Conservation (phyloP, 2,888 invertebrate genomes). For the Phytoseiulus persimilis region DNA sequence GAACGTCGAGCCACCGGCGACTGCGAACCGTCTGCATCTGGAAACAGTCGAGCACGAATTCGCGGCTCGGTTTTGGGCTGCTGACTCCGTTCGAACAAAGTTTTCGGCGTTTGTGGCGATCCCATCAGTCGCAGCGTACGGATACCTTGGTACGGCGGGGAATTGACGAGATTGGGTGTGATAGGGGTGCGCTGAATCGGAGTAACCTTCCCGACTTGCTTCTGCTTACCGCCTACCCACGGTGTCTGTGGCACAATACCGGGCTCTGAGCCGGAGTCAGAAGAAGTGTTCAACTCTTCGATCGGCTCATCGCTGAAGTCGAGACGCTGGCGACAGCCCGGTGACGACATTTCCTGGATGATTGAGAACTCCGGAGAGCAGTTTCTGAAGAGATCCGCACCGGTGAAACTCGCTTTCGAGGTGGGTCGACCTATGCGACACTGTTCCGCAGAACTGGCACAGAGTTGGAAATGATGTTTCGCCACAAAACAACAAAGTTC, state of each 20-base stretch:
- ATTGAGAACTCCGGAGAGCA: neutral
- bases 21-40: neutral
- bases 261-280: slow-evolving; percentile 25
- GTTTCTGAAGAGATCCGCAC: neutral
- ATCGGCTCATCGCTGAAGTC: slow-evolving; percentile 20
- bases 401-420: too few species aligned
- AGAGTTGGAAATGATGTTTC: too few species aligned
- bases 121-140: slow-evolving; percentile 65
- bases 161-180: slow-evolving; percentile 28
- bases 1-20: neutral
- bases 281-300: slow-evolving; percentile 14
- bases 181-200: slow-evolving; percentile 26
- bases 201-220: slow-evolving; percentile 20
- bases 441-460: too few species aligned
- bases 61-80: slow-evolving; percentile 13
- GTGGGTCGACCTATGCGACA: too few species aligned
- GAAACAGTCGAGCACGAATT: slow-evolving; percentile 10
- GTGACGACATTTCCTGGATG: neutral
- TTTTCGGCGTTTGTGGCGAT: slow-evolving; percentile 76
- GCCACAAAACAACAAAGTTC: too few species aligned
- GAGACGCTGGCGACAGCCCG: slow-evolving; percentile 18
- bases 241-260: slow-evolving; percentile 14
- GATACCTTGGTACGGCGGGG: slow-evolving; percentile 59
- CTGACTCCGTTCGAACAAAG: slow-evolving; percentile 57
- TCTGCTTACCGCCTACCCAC: slow-evolving; percentile 11